Evolutionary conservation across 2,888 invertebrate species (phyloP).

Genomic region (Anoplius nigerrimus): DNA sequence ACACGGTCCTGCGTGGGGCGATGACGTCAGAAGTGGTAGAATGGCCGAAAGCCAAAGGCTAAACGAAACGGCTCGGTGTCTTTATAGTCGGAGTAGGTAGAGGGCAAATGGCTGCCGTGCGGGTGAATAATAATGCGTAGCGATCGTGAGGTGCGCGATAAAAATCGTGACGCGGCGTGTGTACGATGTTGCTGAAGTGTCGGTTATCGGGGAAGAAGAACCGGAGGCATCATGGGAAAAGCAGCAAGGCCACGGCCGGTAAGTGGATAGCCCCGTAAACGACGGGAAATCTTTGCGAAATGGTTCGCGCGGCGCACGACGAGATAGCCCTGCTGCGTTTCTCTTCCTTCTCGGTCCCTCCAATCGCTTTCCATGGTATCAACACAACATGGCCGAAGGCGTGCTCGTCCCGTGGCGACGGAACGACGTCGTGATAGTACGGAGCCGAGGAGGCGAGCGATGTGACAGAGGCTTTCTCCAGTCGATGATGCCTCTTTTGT

Average conservation of each 20-base stretch:
- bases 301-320: slow-evolving; percentile 61
- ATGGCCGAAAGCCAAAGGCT: slow-evolving; percentile 67
- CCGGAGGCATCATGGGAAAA: slow-evolving; percentile 71
- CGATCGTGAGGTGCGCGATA: slow-evolving; percentile 43
- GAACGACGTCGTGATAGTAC: too few relatives aligned
- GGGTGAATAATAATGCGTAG: slow-evolving; percentile 70
- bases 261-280: slow-evolving; percentile 59
- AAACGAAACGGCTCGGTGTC: slow-evolving; percentile 56
- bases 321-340: slow-evolving; percentile 59
- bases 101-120: slow-evolving; percentile 68
- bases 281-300: slow-evolving; percentile 48
- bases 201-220: slow-evolving; percentile 63
- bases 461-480: too few relatives aligned
- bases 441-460: too few relatives aligned
- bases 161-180: slow-evolving; percentile 53
- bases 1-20: slow-evolving; percentile 5
- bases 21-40: slow-evolving; percentile 51
- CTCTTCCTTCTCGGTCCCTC: slow-evolving; percentile 27
- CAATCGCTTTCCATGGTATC: slow-evolving; percentile 52
- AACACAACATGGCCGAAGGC: slow-evolving; percentile 57
- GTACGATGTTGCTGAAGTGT: slow-evolving; percentile 71
- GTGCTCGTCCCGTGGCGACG: too few relatives aligned
- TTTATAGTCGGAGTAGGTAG: slow-evolving; percentile 52
- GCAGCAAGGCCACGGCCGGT: slow-evolving; percentile 68
- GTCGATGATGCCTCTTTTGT: too few relatives aligned